Percentiles rank a stretch among this genome's conserved stretches.
phyloP scores from a whole-genome alignment of 2,113 vertebrate species.

The Hyperopisus bebe region DNA sequence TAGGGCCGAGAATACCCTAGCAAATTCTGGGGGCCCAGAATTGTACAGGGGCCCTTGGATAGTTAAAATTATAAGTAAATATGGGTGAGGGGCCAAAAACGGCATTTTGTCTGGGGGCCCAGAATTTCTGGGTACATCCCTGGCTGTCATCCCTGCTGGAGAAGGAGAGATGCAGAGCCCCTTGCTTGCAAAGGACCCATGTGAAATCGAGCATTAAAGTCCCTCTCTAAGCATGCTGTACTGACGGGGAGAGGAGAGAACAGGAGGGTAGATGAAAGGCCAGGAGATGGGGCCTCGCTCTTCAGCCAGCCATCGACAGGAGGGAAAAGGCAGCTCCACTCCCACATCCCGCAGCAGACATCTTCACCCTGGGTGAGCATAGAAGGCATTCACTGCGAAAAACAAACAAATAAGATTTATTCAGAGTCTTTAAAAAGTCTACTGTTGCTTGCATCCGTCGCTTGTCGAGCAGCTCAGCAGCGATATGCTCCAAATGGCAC shows the following conservation, averaged over 20 bases:
- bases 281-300: background rate
- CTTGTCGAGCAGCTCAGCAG: background rate
- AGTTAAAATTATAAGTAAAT: background rate
- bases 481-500: background rate
- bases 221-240: background rate
- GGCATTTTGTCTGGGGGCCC: background rate
- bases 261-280: background rate
- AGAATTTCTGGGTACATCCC: background rate
- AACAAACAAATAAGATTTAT: constrained; percentile 4
- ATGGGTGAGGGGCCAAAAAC: background rate
- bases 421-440: background rate
- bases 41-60: background rate
- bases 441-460: background rate
- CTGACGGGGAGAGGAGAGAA: background rate
- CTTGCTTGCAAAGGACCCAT: background rate
- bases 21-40: background rate
- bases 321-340: background rate
- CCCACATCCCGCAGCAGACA: background rate
- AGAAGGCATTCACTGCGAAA: background rate
- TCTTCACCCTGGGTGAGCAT: background rate
- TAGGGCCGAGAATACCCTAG: background rate
- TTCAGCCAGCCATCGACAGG: background rate
- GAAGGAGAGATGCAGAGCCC: background rate
- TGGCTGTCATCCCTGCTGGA: background rate
- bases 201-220: background rate